phyloP scores from a whole-genome alignment of 2,888 invertebrate species.

The Lacanobia wlatinum region DNA sequence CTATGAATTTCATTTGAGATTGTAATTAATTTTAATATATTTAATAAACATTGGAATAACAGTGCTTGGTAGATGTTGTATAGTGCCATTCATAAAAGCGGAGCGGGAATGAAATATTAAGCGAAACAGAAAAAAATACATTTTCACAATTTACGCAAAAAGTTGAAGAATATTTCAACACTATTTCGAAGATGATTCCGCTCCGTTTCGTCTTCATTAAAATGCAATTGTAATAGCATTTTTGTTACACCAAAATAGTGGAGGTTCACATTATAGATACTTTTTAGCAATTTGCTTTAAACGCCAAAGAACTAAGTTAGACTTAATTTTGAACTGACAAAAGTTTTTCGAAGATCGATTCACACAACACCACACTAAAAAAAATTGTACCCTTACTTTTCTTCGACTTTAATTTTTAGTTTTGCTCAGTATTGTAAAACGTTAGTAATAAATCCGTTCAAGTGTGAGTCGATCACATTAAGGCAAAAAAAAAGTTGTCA shows the following conservation, averaged over 20 bases:
- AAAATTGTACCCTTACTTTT: not conserved
- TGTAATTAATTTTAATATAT: slow-evolving; percentile 57
- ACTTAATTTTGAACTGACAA: slow-evolving; percentile 62
- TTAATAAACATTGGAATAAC: slow-evolving; percentile 49
- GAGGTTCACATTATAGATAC: slow-evolving; percentile 48
- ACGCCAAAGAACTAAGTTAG: slow-evolving; percentile 73
- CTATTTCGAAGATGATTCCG: not conserved
- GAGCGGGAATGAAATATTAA: slow-evolving; percentile 4
- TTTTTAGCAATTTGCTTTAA: slow-evolving; percentile 62
- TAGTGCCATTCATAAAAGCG: slow-evolving; percentile 58
- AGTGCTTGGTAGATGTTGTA: slow-evolving; percentile 67
- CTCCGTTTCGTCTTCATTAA: slow-evolving; percentile 29
- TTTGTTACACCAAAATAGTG: slow-evolving; percentile 44
- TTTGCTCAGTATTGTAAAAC: slow-evolving; percentile 5
- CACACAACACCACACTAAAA: slow-evolving; percentile 37
- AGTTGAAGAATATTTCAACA: not conserved
- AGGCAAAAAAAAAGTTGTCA: slow-evolving; percentile 47
- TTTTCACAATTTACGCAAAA: slow-evolving; percentile 6
- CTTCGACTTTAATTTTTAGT: not conserved
- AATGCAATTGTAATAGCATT: slow-evolving; percentile 46
- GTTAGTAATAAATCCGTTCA: not conserved
- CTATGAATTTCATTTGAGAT: slow-evolving; percentile 59
- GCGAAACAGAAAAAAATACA: not conserved
- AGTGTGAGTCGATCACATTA: slow-evolving; percentile 58
- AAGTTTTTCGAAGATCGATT: slow-evolving; percentile 57